Evolutionary conservation across 2,888 invertebrate genomes (phyloP).

Genomic region (Hololepta plana): DNA sequence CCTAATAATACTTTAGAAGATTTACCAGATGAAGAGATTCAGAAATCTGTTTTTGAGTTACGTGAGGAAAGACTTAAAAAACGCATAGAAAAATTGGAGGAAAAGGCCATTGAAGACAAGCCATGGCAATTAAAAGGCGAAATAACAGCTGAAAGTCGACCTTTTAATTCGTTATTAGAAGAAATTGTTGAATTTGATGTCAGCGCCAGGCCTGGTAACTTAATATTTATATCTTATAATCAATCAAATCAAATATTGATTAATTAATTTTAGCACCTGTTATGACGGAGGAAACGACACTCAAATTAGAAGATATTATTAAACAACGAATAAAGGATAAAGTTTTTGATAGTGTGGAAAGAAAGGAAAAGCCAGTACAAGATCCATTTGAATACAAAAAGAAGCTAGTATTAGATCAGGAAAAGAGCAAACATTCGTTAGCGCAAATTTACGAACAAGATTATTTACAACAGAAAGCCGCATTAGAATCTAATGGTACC

Average conservation of each 20-base stretch:
- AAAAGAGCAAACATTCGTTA: slow-evolving; percentile 84
- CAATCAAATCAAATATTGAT: background rate
- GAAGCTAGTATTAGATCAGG: slow-evolving; percentile 71
- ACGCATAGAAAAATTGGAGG: slow-evolving; percentile 52
- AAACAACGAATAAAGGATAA: slow-evolving; percentile 79
- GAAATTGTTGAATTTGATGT: slow-evolving; percentile 84
- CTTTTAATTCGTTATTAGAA: slow-evolving; percentile 83
- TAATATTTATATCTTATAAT: slow-evolving; percentile 3
- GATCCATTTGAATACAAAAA: slow-evolving; percentile 75
- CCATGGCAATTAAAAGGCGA: slow-evolving; percentile 93
- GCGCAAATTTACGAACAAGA: slow-evolving; percentile 89
- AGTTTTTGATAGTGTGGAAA: slow-evolving; percentile 84
- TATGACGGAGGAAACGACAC: slow-evolving; percentile 80
- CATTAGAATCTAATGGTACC: slow-evolving; percentile 31
- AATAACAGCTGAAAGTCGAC: slow-evolving; percentile 56
- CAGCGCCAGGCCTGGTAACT: slow-evolving; percentile 44
- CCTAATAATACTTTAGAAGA: background rate
- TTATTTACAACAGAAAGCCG: slow-evolving; percentile 49
- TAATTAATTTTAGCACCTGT: slow-evolving; percentile 46
- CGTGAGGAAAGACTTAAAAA: slow-evolving; percentile 53
- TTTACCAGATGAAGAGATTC: slow-evolving; percentile 8
- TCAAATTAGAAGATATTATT: slow-evolving; percentile 81
- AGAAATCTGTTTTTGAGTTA: slow-evolving; percentile 49
- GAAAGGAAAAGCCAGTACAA: slow-evolving; percentile 69
- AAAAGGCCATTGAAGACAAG: slow-evolving; percentile 58